Base-by-base conservation (phyloP, 1,140 invertebrate genomes). In the Neelides sp. region DNA sequence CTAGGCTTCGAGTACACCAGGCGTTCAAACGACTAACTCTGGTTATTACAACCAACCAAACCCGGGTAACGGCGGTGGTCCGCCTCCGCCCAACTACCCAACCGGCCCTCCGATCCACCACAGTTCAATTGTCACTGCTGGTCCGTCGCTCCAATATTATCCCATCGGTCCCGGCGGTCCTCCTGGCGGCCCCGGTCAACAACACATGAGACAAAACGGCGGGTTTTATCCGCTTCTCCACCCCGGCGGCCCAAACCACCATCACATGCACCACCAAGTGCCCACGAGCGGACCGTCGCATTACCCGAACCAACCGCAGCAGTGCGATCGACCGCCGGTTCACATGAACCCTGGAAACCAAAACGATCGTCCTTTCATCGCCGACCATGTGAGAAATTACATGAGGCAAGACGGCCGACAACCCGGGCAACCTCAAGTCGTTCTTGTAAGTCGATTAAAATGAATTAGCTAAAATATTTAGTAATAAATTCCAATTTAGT, bases 111-210 rank as follows among this genome's bases (percentile, higher is more conserved):
- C 45, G 40, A 41, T 28, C 27, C 57, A 55, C 32, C 52, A 57
- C 58, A 46, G 61, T 58, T 46, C 54, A 36, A 42, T 59, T 46
- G 52, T 55, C 15, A 45, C 57, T 27, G 47, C 57, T 10, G 56
- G 57, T 17, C 50, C 65, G 22, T 54, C 62, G 30, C 51, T 66
- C 8, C 65, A 66, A 52, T 65, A 65, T 48, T 65, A 61, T 49
- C 60, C 64, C 24, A 49, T 61, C 10, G 57, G 60, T 4, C 50
- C 61, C 22, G 51, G 54, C 17, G 57, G 58, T 19, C 55, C 61
- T 0, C 39, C 59, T 20, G 57, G 53, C 12, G 37, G 27, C 27
- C 37, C 37, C 28, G 32, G 24, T 8, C 30, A 35, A 32, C 50
- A 13, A n/a, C n/a, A n/a, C n/a, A n/a, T n/a, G n/a, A n/a, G n/a